These are phyloP conservation scores for Himalopsyche japonica DNA, from an alignment of 2,888 invertebrate species.

Conservation along the genomic window DNA sequence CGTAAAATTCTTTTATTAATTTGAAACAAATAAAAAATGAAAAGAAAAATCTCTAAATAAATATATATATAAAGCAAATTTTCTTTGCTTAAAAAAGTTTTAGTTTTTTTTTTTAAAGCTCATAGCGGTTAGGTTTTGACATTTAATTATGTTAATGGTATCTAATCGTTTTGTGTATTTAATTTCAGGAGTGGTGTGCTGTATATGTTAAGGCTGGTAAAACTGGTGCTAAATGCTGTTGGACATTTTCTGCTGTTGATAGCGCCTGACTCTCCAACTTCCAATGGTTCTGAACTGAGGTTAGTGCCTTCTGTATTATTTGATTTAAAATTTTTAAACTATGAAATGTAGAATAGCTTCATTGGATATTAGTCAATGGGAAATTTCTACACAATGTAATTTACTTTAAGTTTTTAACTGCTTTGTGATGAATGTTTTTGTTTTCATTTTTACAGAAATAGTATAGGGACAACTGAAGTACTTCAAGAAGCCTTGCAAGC, in stretches of 20 bases:
- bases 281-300: background rate
- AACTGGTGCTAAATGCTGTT: conserved; percentile 84
- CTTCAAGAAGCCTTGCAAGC: conserved; percentile 83
- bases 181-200: conserved; percentile 77
- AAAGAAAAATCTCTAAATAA: too few species aligned
- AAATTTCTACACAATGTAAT: too few species aligned
- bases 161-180: conserved; percentile 53
- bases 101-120: too few species aligned
- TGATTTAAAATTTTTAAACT: background rate
- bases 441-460: background rate
- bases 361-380: too few species aligned
- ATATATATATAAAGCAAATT: too few species aligned
- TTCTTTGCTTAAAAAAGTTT: too few species aligned
- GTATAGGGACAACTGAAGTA: conserved; percentile 49
- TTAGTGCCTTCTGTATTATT: background rate
- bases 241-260: conserved; percentile 75
- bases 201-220: conserved; percentile 84
- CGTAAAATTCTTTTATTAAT: too few species aligned
- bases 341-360: too few species aligned
- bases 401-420: too few species aligned
- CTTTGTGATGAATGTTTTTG: background rate
- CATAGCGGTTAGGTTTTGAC: too few species aligned
- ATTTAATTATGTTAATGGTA: too few species aligned
- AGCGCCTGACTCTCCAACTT: conserved; percentile 57
- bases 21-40: too few species aligned